Base-by-base conservation (phyloP, 1,140 invertebrate species). In the Zaprionus africanus region DNA sequence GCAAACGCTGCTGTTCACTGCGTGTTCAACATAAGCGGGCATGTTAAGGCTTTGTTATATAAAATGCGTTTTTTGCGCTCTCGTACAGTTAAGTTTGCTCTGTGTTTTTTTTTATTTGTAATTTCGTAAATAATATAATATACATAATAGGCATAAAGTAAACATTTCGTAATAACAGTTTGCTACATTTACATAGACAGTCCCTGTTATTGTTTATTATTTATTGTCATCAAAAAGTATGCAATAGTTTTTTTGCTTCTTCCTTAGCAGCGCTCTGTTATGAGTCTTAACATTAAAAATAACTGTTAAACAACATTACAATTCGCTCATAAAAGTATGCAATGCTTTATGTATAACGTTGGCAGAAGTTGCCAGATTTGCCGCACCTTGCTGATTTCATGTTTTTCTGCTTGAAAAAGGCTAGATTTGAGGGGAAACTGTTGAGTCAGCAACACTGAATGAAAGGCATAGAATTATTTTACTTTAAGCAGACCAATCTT, bases 201-300 rank as follows among this genome's bases (percentile, higher is more conserved):
- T 5, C 15, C 28, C 28, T 28, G 6, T 1, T 49, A 9, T 3
- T 22, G 22, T 22, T 71, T 60, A 46, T 24, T 58, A 6, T 4
- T 9, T 51, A 6, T 4, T 9, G 9, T 24, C 17, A 56, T 73
- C 5, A 9, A 41, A 74, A 63, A 85, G 74, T 72, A 53, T 57
- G 61, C 77, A 62, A 69, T 61, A 3, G 34, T 61, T 36, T 66
- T 31, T 51, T 61, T 19, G 13, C 9, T 26, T 13, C 11, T 36
- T 12, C 15, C 15, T 24, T 12, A 17, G 17, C 17, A 5, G 51
- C 34, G 5, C 2, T 13, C 17, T 22, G 46, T 5, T 13, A 13
- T 6, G 38, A 5, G n/a, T n/a, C 12, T 7, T 6, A 2, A n/a
- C n/a, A 6, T 5, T 46, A 9, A 46, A 19, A 6, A 19, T 0